Evolutionary conservation across 2,888 invertebrate species (phyloP), one percentile per base, ranked within the genome.

Genomic region (Melieria omissa): DNA sequence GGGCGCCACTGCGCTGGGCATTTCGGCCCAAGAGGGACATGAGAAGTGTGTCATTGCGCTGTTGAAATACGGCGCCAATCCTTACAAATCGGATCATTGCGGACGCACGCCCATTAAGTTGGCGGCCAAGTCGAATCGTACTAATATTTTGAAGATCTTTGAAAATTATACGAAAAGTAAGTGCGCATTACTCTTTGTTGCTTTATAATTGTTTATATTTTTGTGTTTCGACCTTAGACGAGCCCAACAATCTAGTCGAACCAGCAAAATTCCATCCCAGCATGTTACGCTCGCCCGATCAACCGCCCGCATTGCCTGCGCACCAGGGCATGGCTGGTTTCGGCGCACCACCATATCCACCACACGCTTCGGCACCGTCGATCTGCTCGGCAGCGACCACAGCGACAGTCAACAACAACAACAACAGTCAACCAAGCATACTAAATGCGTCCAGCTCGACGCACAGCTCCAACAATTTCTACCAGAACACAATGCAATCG

Each of bases 21-120:
- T 98, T 72, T 97, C 98, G 0, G 95, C 98, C 0, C 98, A 98
- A 86, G 98, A 98, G 86, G 98, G 98, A 0, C 97, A 97, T 83
- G 95, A 96, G 79, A 93, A 94, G 75, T 97, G 97, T 81, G 98
- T 98, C 0, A 89, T 94, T 71, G 93, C 92, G 82, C 87, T 96
- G 45, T 86, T 94, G 55, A 93, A 94, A 80, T 94, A 95, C 78
- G 95, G 95, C 14, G 95, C 95, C 0, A 94, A 95, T 86, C 95
- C 95, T 0, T 89, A 92, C 80, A 95, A 95, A 81, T 94, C 94
- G 0, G 95, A 95, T 82, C 93, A 94, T 73, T 95, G 95, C 81
- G 95, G 95, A 78, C 90, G 95, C 29, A 95, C 95, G 57, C 95
- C 95, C 0, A 90, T 95, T 12, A 92, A 96, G 80, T 95, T 98